Conservation (phyloP, 1,140 invertebrate species). For the Laupala kohalensis region DNA sequence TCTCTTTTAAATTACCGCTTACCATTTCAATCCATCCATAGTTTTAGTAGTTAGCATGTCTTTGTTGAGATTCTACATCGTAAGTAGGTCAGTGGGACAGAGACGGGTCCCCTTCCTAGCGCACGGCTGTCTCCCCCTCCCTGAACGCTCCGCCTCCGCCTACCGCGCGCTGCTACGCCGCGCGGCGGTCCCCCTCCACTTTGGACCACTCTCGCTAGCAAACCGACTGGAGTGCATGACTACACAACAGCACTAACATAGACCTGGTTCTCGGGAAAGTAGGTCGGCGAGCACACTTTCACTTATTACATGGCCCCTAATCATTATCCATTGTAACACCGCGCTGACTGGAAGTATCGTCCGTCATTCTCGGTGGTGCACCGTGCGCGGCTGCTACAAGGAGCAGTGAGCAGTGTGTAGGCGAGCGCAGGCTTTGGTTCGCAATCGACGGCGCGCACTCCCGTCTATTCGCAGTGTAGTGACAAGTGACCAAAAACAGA, state of each 20-base stretch:
- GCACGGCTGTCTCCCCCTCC: constrained; percentile 22
- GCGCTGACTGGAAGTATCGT: constrained; percentile 17
- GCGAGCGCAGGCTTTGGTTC: background rate
- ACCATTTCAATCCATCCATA: background rate
- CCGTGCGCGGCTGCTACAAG: too few species aligned
- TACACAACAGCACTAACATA: constrained; percentile 35
- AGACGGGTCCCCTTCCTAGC: constrained; percentile 28
- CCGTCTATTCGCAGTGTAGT: too few species aligned
- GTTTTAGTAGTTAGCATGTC: background rate
- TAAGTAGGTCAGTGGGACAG: constrained; percentile 52
- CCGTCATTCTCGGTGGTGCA: background rate
- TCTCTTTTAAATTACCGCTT: background rate
- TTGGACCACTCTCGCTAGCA: constrained; percentile 19
- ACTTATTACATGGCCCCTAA: constrained; percentile 50
- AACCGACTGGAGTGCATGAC: background rate
- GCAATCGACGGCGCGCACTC: too few species aligned
- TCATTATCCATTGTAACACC: constrained; percentile 46
- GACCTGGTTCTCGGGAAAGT: constrained; percentile 51
- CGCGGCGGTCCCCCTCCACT: constrained; percentile 14
- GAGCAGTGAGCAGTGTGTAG: background rate
- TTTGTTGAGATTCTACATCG: background rate
- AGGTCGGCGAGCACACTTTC: constrained; percentile 45
- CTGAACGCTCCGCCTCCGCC: constrained; percentile 25
- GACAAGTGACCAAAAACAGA: too few species aligned
- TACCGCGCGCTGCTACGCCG: constrained; percentile 26